A percentile compares a stretch with the other conserved stretches of the same genome.
These are phyloP conservation scores for Zaprionus africanus DNA, from an alignment of 1,140 invertebrate species.

Conservation along the genomic window DNA sequence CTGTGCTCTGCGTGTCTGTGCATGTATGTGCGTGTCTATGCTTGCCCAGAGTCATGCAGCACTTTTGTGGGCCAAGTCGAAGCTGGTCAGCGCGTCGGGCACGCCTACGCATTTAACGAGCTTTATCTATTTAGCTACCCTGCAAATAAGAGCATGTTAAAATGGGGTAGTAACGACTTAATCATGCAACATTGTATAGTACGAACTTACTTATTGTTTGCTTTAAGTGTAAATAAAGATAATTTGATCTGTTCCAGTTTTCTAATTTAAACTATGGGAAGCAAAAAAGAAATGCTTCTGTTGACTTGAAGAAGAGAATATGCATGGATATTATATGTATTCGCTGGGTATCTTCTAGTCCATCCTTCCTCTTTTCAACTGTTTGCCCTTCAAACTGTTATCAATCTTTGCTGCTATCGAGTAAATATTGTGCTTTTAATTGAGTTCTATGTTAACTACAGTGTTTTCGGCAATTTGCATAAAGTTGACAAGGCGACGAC, in stretches of 20 bases:
- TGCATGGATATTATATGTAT: too few species aligned
- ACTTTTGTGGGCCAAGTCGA: constrained; percentile 42
- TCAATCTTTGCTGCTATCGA: constrained; percentile 72
- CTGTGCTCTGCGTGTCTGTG: background rate
- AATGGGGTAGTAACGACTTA: background rate
- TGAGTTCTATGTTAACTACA: constrained; percentile 66
- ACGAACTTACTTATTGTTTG: background rate
- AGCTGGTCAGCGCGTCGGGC: constrained; percentile 28
- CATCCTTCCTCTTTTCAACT: background rate
- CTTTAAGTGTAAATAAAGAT: background rate
- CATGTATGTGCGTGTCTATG: constrained; percentile 31
- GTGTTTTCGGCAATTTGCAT: constrained; percentile 63
- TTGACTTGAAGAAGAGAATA: too few species aligned
- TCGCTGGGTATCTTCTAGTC: background rate
- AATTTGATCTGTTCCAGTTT: too few species aligned
- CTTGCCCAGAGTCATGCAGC: constrained; percentile 60
- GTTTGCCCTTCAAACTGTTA: constrained; percentile 60
- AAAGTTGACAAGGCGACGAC: constrained; percentile 42
- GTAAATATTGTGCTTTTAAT: constrained; percentile 78
- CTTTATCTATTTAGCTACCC: constrained; percentile 63
- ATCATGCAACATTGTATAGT: background rate
- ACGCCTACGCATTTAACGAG: constrained; percentile 75
- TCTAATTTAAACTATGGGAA: too few species aligned
- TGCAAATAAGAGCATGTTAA: background rate
- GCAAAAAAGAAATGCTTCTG: too few species aligned